Base-by-base conservation (phyloP, 1,140 invertebrate genomes). In the Drosophila novamexicana region DNA sequence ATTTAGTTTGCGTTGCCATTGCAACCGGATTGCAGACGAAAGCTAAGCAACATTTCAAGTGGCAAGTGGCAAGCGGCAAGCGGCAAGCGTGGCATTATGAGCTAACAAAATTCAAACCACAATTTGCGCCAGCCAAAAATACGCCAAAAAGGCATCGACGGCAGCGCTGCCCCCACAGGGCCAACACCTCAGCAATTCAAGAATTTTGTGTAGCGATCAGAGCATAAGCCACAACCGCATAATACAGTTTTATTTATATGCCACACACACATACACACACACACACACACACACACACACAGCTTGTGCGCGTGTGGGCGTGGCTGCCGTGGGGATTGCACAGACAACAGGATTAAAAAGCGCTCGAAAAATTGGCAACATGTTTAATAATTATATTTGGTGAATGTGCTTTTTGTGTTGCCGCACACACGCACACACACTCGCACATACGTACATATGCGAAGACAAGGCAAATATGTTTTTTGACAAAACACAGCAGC, bases 351-450 rank as follows among this genome's bases (percentile, higher is more conserved):
- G 84, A 88, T 89, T 88, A 88, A 88, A 88, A 88, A 88, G 84
- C 84, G 84, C 84, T 83, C 84, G 84, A 81, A 88, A 86, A 88
- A 89, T 88, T 88, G 79, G 83, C 83, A 88, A 88, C 83, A 88
- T 88, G 83, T 88, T 88, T 89, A 88, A 88, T 88, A 88, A 88
- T 88, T 88, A 88, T 88, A 89, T 88, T 86, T 88, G 75, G 83
- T 88, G 83, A 88, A 89, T 86, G 63, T 83, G 80, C 84, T 84
- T 77, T 83, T 70, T 71, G 59, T 65, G 45, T 65, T 56, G 64
- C 44, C 66, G 8, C 49, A 44, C 67, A 75, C 75, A 44, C 63
- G 59, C 52, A 68, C 57, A 59, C 12, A 40, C 44, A 9, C 57
- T 12, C 39, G 14, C 58, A 77, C 64, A 68, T 44, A 54, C 57